Base-by-base conservation (phyloP, 2,113 vertebrate genomes). In the Phoenicopterus ruber region DNA sequence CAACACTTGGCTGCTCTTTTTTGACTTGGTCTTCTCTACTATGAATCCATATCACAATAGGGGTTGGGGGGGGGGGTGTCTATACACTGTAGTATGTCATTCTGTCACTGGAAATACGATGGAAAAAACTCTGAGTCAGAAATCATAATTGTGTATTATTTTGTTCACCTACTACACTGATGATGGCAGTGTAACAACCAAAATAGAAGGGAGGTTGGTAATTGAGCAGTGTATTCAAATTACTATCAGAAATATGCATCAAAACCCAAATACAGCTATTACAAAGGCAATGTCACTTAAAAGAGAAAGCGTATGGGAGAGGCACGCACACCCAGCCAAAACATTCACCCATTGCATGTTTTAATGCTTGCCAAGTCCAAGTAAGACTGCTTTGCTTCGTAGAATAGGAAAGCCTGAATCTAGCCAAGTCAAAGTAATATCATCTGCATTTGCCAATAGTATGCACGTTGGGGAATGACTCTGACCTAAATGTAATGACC, bases 401-500 rank as follows among this genome's bases (percentile, higher is more conserved):
- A 73, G 58, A 67, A 31, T 1, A 58, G 79, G 69, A 46, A 63
- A 88, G 50, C 49, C 71, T 74, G 76, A 36, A 59, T 36, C 25
- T 71, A 82, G 71, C 77, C 91, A 83, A 93, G 70, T 29, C 88
- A 36, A 74, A 83, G 72, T 31, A 86, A 24, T 16, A 55, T 66
- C 66, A 31, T 18, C 61, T 57, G 31, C 46, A 17, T 71, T 89
- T 91, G 66, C 93, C 93, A 93, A 21, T 3, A 70, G 10, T 5
- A 6, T 29, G 61, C 61, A 46, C 6, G 0, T 62, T 71, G n/a
- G 81, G 88, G 91, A 91, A 79, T 54, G 91, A n/a, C 84, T 88
- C 84, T 88, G 81, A 86, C 91, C 91, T 89, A 66, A 86, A 95
- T 86, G 88, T 31, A 80, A 59, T 67, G 88, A 86, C 81, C 93